phyloP scores from a whole-genome alignment of 2,113 vertebrate species.

The Erythrolamprus reginae region DNA sequence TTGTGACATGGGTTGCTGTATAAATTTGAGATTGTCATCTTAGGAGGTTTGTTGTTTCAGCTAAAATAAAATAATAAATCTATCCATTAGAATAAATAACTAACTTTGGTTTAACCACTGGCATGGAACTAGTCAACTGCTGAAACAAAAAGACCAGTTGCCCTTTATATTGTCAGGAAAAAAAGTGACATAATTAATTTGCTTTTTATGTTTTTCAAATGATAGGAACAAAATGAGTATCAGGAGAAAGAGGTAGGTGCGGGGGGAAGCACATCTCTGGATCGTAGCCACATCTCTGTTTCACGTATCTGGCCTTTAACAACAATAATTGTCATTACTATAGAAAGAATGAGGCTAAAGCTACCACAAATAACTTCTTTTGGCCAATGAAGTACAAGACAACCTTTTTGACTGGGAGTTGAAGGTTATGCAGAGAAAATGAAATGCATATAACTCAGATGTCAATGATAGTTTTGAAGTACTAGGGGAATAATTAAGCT shows the following conservation, averaged over 20 bases:
- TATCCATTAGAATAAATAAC: not conserved
- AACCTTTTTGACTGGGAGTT: conserved; percentile 40
- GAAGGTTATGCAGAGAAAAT: conserved; percentile 47
- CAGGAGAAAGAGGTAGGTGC: not conserved
- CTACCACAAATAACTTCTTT: conserved; percentile 7
- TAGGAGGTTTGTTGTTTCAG: not conserved
- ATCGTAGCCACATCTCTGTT: not conserved
- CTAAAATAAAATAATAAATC: not conserved
- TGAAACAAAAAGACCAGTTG: conserved; percentile 9
- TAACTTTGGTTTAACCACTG: not conserved
- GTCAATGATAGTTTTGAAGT: conserved; percentile 43
- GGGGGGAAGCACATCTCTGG: not conserved
- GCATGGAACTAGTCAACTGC: conserved; percentile 22
- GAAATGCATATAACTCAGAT: conserved; percentile 52
- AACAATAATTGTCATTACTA: not conserved
- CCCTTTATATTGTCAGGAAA: conserved; percentile 36
- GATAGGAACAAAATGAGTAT: conserved; percentile 7
- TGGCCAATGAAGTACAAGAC: conserved; percentile 3
- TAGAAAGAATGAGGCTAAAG: conserved; percentile 34
- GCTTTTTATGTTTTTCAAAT: conserved; percentile 4
- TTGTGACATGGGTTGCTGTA: not conserved
- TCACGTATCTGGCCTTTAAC: conserved; percentile 18
- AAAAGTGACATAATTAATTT: conserved; percentile 26
- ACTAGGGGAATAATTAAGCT: conserved; percentile 64
- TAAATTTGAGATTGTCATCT: not conserved